Conservation (phyloP, 2,113 vertebrate species). For the Heterotilapia buettikoferi region DNA sequence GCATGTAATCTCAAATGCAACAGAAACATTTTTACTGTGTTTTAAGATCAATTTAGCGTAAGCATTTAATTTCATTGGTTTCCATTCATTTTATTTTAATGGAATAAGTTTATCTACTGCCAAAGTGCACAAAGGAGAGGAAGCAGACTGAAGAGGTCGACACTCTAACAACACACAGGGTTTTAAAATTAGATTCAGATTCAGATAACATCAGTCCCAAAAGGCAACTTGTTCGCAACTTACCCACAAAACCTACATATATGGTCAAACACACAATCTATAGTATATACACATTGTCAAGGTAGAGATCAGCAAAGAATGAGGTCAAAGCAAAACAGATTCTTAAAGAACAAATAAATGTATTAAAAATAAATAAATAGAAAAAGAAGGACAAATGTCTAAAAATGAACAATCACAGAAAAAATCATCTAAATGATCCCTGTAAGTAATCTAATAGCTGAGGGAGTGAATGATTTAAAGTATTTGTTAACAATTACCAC, state of each 20-base stretch:
- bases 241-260: neutral
- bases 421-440: neutral
- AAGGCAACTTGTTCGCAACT: neutral
- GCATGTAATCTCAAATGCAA: neutral
- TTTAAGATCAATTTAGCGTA: neutral
- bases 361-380: neutral
- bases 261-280: neutral
- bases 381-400: neutral
- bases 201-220: neutral
- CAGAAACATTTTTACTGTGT: accelerated
- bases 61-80: neutral
- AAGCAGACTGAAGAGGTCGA: neutral
- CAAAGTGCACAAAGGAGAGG: neutral
- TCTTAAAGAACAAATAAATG: neutral
- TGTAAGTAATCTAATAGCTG: neutral
- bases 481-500: neutral
- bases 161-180: neutral
- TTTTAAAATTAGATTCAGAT: neutral
- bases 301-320: neutral
- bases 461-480: neutral
- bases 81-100: neutral
- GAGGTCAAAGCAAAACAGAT: neutral
- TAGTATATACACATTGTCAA: neutral
- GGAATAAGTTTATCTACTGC: neutral
- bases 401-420: neutral